A percentile compares a stretch with the other conserved stretches of the same genome.
Conservation (phyloP, 2,888 invertebrate genomes). For the Nomada hirtipes region DNA sequence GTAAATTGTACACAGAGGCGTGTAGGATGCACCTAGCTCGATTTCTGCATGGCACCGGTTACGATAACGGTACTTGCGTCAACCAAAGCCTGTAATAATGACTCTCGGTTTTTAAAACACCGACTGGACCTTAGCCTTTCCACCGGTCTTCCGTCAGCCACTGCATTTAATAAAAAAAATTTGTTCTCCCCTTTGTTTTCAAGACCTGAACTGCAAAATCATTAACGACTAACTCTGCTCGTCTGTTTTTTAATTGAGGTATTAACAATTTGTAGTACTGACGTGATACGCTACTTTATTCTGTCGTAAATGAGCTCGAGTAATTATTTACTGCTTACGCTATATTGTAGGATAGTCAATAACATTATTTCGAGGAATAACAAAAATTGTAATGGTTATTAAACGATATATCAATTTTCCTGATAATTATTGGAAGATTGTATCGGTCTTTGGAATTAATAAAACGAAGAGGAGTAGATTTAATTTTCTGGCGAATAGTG, state of each 20-base stretch:
- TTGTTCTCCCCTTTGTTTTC: not conserved
- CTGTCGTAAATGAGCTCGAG: not conserved
- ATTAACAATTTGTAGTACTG: no score
- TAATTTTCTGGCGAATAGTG: no score
- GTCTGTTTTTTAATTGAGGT: no score
- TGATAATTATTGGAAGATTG: no score
- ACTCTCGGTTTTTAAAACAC: constrained; percentile 32
- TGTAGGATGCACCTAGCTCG: constrained; percentile 58
- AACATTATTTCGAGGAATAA: not conserved
- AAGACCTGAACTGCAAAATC: no score
- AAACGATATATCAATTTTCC: no score
- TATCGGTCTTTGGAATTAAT: no score
- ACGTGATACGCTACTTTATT: not conserved
- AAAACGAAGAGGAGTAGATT: no score
- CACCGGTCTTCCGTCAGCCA: not conserved
- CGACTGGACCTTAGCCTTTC: constrained; percentile 14
- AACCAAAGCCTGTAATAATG: constrained; percentile 35
- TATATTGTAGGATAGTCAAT: not conserved
- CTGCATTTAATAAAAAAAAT: not conserved
- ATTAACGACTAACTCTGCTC: no score
- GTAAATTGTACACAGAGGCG: constrained; percentile 59
- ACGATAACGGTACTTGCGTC: constrained; percentile 56
- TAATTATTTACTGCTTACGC: not conserved
- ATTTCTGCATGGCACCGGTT: constrained; percentile 49
- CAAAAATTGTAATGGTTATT: no score